A percentile compares a stretch with the other conserved stretches of the same genome.
Conservation (phyloP, 1,140 invertebrate species). For the Planococcus citri region DNA sequence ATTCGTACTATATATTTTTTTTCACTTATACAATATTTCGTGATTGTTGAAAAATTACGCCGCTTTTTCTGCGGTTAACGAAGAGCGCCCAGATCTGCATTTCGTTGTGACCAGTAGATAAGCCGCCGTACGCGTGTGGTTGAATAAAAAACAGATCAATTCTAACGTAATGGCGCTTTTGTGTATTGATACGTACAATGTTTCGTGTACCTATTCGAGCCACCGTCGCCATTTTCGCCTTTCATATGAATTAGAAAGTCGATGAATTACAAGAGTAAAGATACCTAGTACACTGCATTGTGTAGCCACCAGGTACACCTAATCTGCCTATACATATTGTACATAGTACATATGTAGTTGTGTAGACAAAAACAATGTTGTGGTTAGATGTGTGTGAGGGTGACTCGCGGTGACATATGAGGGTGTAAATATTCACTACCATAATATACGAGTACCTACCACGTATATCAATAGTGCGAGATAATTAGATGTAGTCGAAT, state of each 20-base stretch:
- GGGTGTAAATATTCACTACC: background rate
- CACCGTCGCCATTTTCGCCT: too few species aligned
- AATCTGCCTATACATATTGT: too few species aligned
- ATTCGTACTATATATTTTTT: background rate
- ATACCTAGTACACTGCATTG: too few species aligned
- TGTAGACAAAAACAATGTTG: too few species aligned
- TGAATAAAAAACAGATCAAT: background rate
- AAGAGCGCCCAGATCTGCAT: too few species aligned
- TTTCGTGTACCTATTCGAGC: background rate
- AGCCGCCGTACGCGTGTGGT: background rate
- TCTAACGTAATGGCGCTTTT: background rate
- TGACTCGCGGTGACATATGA: background rate
- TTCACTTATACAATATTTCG: background rate
- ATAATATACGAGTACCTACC: too few species aligned
- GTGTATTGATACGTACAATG: background rate
- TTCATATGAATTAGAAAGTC: background rate
- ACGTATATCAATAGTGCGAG: too few species aligned
- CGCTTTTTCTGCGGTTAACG: background rate
- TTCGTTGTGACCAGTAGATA: background rate
- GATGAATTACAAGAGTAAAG: too few species aligned
- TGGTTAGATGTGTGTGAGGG: background rate
- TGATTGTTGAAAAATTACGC: constrained; percentile 2
- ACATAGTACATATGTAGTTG: too few species aligned
- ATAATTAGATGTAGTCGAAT: background rate
- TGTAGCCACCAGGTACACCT: too few species aligned